Conservation (phyloP, 30 jellyfish, hydroid and myxozoan genomes). For the Rhopilema esculentum region DNA sequence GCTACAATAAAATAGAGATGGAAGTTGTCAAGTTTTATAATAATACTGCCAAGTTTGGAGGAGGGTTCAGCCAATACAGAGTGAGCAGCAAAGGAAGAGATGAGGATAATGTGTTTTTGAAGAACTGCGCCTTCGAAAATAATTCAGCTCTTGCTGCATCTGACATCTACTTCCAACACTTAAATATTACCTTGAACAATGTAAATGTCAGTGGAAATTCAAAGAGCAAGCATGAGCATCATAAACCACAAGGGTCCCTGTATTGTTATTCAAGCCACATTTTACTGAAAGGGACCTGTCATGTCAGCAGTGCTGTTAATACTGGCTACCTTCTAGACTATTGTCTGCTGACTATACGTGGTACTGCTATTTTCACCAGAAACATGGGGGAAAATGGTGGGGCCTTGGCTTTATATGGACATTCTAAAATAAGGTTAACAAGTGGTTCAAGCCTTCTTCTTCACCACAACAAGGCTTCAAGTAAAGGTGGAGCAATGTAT, state of each 20-base stretch:
- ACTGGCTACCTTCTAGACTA: conserved; percentile 74
- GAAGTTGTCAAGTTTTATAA: conserved; percentile 7
- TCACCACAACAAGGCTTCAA: conserved; percentile 60
- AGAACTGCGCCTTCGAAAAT: conserved; percentile 5
- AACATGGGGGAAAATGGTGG: conserved; percentile 82
- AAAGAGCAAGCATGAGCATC: conserved; percentile 10
- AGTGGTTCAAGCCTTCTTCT: conserved; percentile 31
- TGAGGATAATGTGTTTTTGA: background rate
- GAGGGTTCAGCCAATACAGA: conserved; percentile 67
- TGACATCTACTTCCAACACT: conserved; percentile 25
- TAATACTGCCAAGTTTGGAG: conserved; percentile 74
- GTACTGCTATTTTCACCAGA: conserved; percentile 14
- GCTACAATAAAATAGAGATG: conserved; percentile 11
- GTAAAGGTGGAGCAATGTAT: conserved; percentile 83
- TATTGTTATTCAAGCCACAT: conserved; percentile 43
- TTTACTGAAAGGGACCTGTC: background rate
- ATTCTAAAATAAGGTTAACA: conserved; percentile 44
- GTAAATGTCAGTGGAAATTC: background rate
- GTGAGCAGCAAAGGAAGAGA: background rate
- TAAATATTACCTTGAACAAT: conserved; percentile 22
- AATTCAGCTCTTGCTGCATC: conserved; percentile 36
- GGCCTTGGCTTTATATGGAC: conserved; percentile 76
- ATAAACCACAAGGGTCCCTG: conserved; percentile 72
- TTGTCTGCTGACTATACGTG: conserved; percentile 19
- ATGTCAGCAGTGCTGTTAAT: conserved; percentile 15